These are phyloP conservation scores for Synanthedon myopaeformis DNA, from an alignment of 2,888 invertebrate species.

Conservation along the genomic window DNA sequence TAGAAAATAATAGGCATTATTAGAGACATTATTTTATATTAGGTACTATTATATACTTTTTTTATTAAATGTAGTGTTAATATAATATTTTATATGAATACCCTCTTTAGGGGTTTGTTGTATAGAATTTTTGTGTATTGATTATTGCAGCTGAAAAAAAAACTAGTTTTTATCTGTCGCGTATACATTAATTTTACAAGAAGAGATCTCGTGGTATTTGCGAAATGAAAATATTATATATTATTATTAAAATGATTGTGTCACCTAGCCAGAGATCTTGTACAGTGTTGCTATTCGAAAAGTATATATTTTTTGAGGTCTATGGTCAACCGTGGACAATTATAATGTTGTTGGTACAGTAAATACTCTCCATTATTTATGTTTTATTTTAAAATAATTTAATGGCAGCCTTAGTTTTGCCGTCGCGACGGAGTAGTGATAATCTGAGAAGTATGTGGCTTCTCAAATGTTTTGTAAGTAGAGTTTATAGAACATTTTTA, in stretches of 20 bases:
- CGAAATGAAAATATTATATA: slow-evolving; percentile 27
- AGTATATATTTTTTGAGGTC: slow-evolving; percentile 40
- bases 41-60: slow-evolving; percentile 13
- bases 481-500: slow-evolving; percentile 49
- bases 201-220: slow-evolving; percentile 48
- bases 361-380: slow-evolving; percentile 66
- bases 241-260: slow-evolving; percentile 17
- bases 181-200: slow-evolving; percentile 27
- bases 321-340: slow-evolving; percentile 55
- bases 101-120: slow-evolving; percentile 28
- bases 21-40: slow-evolving; percentile 39
- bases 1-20: slow-evolving; percentile 45
- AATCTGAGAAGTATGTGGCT: slow-evolving; percentile 23
- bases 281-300: slow-evolving; percentile 36
- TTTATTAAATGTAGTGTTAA: slow-evolving; percentile 29
- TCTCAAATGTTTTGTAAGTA: slow-evolving; percentile 55
- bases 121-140: slow-evolving; percentile 30
- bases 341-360: slow-evolving; percentile 60
- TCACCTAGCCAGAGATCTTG: slow-evolving; percentile 16
- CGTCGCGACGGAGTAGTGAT: slow-evolving; percentile 45
- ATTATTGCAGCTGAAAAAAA: slow-evolving; percentile 13
- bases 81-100: slow-evolving; percentile 33
- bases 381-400: slow-evolving; percentile 61
- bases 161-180: slow-evolving; percentile 13
- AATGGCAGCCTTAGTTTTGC: slow-evolving; percentile 44